phyloP scores from a whole-genome alignment of 92 coral and sea anemone genomes.

The Epizoanthus ramosus region DNA sequence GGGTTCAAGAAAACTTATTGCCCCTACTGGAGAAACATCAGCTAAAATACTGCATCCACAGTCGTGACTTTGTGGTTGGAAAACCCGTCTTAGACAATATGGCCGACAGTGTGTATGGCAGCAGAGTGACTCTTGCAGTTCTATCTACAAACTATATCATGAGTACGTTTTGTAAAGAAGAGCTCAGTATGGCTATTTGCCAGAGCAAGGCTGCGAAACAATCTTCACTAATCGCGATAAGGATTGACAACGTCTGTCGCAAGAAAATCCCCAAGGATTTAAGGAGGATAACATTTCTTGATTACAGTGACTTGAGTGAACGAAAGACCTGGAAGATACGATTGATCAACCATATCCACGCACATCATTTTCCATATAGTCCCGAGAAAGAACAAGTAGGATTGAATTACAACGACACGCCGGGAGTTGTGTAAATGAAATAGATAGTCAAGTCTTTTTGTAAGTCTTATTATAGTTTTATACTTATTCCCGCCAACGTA shows the following conservation, averaged over 20 bases:
- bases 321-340: slow-evolving; percentile 52
- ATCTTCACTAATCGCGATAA: slow-evolving; percentile 44
- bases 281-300: slow-evolving; percentile 44
- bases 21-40: slow-evolving; percentile 47
- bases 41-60: slow-evolving; percentile 55
- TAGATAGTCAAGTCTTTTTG: no score
- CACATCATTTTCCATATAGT: slow-evolving; percentile 27
- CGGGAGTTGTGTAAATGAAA: no score
- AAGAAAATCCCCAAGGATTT: slow-evolving; percentile 41
- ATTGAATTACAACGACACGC: slow-evolving; percentile 8
- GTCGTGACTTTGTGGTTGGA: slow-evolving; percentile 62
- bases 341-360: slow-evolving; percentile 27
- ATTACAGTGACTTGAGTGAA: slow-evolving; percentile 42
- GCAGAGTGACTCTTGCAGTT: slow-evolving; percentile 51
- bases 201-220: slow-evolving; percentile 34
- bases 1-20: slow-evolving; percentile 49
- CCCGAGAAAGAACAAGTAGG: background rate
- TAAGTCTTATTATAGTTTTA: no score
- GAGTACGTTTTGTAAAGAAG: slow-evolving; percentile 58
- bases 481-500: no score
- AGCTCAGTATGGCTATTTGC: slow-evolving; percentile 55
- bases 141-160: slow-evolving; percentile 52
- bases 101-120: slow-evolving; percentile 59
- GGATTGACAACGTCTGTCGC: slow-evolving; percentile 44
- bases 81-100: slow-evolving; percentile 54